These are phyloP conservation scores for Clarias batrachus DNA, from an alignment of 2,113 vertebrate genomes.

Conservation along the genomic window DNA sequence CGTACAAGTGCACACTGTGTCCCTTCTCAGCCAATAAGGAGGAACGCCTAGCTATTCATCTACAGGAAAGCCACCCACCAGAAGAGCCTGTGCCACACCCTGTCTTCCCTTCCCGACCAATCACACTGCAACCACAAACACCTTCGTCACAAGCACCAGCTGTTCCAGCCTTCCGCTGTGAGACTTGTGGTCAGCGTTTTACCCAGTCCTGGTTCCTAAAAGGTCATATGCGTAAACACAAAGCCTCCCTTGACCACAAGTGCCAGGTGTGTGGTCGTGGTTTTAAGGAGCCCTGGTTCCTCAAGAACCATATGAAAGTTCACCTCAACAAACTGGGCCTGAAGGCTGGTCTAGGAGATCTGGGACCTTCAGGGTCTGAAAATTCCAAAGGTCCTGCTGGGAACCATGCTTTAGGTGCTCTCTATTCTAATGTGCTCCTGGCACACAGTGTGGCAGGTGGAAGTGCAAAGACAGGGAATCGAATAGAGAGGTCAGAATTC, in stretches of 20 bases:
- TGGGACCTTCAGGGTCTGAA: constrained; percentile 44
- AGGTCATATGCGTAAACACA: constrained; percentile 94
- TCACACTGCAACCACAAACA: constrained; percentile 50
- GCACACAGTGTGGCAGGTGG: constrained; percentile 60
- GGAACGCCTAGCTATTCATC: constrained; percentile 81
- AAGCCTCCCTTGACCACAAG: constrained; percentile 90
- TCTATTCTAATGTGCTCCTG: constrained; percentile 83
- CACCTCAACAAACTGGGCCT: constrained; percentile 88
- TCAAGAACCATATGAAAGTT: constrained; percentile 96
- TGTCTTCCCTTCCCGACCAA: constrained; percentile 47
- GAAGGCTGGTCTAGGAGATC: constrained; percentile 65
- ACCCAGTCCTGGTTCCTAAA: constrained; percentile 94
- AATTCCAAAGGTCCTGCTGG: constrained; percentile 62
- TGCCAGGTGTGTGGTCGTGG: constrained; percentile 90
- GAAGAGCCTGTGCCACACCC: constrained; percentile 57
- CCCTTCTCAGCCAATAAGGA: constrained; percentile 87
- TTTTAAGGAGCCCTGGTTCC: constrained; percentile 94
- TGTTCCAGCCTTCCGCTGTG: constrained; percentile 82
- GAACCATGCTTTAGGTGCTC: constrained; percentile 77
- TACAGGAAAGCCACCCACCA: constrained; percentile 74
- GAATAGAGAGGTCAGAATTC: constrained; percentile 55
- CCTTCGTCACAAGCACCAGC: constrained; percentile 63
- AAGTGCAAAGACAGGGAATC: constrained; percentile 54
- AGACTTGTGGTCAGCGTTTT: constrained; percentile 88
- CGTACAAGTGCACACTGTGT: constrained; percentile 88